Conservation (phyloP, 1,140 invertebrate genomes). For the Lasioglossum albipes region DNA sequence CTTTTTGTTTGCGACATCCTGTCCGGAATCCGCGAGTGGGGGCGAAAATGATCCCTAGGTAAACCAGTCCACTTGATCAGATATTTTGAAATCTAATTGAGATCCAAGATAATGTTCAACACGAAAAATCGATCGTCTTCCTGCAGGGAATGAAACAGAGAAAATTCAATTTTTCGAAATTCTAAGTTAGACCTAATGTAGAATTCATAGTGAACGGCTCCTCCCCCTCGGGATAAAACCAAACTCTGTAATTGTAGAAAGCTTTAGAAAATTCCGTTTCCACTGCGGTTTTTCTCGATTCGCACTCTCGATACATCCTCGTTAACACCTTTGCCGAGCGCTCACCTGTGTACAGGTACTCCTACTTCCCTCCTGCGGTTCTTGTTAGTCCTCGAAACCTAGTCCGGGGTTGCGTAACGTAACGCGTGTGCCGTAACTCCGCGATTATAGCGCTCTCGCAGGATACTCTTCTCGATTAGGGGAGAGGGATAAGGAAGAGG, state of each 20-base stretch:
- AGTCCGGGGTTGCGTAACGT: constrained; percentile 14
- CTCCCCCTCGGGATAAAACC: not conserved
- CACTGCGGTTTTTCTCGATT: not conserved
- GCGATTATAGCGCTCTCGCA: constrained; percentile 6
- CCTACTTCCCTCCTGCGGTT: not conserved
- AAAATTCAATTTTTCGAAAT: too few relatives aligned
- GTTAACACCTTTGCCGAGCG: not conserved
- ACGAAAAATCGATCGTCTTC: too few relatives aligned
- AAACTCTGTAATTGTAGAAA: not conserved
- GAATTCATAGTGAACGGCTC: too few relatives aligned
- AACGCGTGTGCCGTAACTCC: constrained; percentile 7
- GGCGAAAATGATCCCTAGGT: too few relatives aligned
- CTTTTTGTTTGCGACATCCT: too few relatives aligned
- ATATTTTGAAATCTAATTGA: too few relatives aligned
- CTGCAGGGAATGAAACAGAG: too few relatives aligned
- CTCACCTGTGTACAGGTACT: constrained; percentile 18
- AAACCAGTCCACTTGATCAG: too few relatives aligned
- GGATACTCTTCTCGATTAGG: not conserved
- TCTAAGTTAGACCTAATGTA: too few relatives aligned
- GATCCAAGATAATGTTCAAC: too few relatives aligned
- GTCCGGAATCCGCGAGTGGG: too few relatives aligned
- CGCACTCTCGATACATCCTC: not conserved
- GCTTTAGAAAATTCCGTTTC: too few relatives aligned
- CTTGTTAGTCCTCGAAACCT: constrained; percentile 21
- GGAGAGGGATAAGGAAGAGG: not conserved